Evolutionary conservation across 2,888 invertebrate species (phyloP).

Genomic region (Amphipyra berbera): DNA sequence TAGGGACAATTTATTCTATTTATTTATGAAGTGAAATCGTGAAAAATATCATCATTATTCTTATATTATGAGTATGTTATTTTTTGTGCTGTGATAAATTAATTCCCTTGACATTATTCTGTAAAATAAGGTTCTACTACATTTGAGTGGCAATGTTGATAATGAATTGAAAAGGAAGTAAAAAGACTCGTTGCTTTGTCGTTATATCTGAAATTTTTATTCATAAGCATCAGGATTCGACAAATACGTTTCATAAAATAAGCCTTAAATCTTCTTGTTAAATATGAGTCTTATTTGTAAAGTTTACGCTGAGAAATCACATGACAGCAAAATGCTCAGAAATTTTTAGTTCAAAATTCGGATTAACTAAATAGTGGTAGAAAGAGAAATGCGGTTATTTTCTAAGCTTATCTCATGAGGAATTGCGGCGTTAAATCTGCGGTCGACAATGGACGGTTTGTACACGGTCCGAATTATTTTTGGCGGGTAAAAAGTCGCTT

Average conservation of each 20-base stretch:
- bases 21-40: constrained; percentile 74
- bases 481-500: constrained; percentile 33
- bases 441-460: constrained; percentile 25
- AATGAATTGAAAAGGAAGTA: neutral
- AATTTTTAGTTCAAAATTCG: constrained; percentile 29
- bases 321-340: constrained; percentile 21
- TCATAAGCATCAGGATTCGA: constrained; percentile 12
- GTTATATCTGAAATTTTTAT: neutral
- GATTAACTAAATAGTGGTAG: constrained; percentile 30
- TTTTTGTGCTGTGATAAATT: constrained; percentile 7
- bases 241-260: constrained; percentile 28
- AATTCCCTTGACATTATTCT: neutral
- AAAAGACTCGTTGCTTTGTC: no score
- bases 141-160: neutral
- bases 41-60: constrained; percentile 54
- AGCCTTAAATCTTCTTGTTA: constrained; percentile 13
- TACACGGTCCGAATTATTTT: constrained; percentile 44
- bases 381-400: constrained; percentile 51
- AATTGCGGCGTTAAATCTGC: constrained; percentile 53
- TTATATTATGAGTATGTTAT: constrained; percentile 21
- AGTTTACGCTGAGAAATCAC: constrained; percentile 29
- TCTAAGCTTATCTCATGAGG: constrained; percentile 59
- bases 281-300: constrained; percentile 35
- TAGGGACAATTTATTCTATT: constrained; percentile 77
- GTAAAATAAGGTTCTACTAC: neutral